Percentiles rank a stretch among this genome's conserved stretches.
Evolutionary conservation across 2,113 vertebrate species (phyloP).

Genomic region (Anarrhichthys ocellatus): DNA sequence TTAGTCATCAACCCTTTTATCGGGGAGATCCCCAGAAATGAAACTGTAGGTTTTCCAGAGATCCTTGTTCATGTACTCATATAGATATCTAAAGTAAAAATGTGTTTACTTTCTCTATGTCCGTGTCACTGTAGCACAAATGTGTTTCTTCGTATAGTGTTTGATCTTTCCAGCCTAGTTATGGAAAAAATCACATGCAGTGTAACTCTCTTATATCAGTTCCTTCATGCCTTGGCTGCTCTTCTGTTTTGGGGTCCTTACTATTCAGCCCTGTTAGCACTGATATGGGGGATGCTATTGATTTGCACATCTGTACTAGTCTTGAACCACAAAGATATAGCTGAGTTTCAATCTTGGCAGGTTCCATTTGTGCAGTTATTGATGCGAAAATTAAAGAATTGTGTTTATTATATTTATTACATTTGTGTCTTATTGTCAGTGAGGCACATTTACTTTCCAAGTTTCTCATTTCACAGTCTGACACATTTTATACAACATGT

Average conservation of each 20-base stretch:
- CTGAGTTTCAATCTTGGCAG: not conserved
- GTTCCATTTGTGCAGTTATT: not conserved
- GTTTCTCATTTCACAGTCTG: not conserved
- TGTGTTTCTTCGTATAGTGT: too few species aligned
- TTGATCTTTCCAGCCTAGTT: not conserved
- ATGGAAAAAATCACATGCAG: not conserved
- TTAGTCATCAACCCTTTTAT: not conserved
- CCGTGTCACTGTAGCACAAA: not conserved
- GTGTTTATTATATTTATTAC: not conserved
- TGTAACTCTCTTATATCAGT: not conserved
- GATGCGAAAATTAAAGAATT: not conserved
- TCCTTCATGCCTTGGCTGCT: not conserved
- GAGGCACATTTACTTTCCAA: not conserved
- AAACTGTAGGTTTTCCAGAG: not conserved
- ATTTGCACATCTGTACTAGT: not conserved
- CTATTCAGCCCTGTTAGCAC: not conserved
- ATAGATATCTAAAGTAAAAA: not conserved
- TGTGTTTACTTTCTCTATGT: not conserved
- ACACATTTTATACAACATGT: slow-evolving; percentile 1
- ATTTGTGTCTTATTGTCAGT: not conserved
- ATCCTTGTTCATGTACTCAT: not conserved
- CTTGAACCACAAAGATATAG: not conserved
- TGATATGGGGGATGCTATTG: not conserved
- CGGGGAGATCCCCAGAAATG: too few species aligned
- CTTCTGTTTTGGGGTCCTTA: not conserved